Conservation (phyloP, 2,888 invertebrate genomes). For the Crioceris asparagi region DNA sequence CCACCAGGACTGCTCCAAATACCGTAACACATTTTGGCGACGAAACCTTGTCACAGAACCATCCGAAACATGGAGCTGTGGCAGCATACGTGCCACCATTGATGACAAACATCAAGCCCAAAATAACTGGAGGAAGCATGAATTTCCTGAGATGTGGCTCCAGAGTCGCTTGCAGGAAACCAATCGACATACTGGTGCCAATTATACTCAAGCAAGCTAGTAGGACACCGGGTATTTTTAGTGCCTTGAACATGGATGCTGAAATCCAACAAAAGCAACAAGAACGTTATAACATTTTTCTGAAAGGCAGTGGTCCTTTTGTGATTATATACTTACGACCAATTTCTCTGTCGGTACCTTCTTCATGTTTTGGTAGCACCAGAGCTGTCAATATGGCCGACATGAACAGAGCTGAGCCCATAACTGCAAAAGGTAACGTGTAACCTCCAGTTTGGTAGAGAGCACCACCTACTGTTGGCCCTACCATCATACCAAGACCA, state of each 20-base stretch:
- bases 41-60: conserved; percentile 59
- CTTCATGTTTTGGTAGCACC: conserved; percentile 56
- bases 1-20: conserved; percentile 54
- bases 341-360: conserved; percentile 42
- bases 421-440: conserved; percentile 67
- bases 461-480: conserved; percentile 82
- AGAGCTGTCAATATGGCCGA: conserved; percentile 64
- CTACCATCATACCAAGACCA: conserved; percentile 77
- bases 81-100: conserved; percentile 72
- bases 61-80: conserved; percentile 71
- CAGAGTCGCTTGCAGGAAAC: conserved; percentile 80
- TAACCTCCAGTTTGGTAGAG: conserved; percentile 72
- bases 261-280: conserved; percentile 20
- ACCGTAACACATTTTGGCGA: conserved; percentile 59
- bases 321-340: conserved; percentile 45
- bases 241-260: conserved; percentile 54
- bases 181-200: conserved; percentile 70
- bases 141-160: conserved; percentile 78
- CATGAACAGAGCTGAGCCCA: conserved; percentile 64
- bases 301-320: neutral
- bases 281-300: neutral
- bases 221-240: conserved; percentile 65
- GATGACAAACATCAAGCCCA: conserved; percentile 75
- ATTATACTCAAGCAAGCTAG: conserved; percentile 62
- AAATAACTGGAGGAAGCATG: conserved; percentile 53